phyloP scores from a whole-genome alignment of 2,888 invertebrate species.

The Tenthredo distinguenda region DNA sequence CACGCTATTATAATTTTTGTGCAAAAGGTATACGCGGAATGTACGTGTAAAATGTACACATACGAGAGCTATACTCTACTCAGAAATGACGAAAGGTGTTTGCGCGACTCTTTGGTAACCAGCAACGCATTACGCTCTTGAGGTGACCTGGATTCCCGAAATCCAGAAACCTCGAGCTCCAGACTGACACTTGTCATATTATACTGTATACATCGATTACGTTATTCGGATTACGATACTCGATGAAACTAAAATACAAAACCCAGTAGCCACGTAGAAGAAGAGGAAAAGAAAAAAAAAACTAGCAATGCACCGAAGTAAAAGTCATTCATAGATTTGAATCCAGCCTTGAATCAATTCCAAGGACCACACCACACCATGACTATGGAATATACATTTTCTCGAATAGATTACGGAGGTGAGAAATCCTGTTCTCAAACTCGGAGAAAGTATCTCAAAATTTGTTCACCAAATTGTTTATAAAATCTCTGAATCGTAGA shows the following conservation, averaged over 20 bases:
- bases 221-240: not conserved
- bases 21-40: not conserved
- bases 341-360: not conserved
- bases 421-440: not conserved
- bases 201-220: not conserved
- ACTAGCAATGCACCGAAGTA: slow-evolving; percentile 2
- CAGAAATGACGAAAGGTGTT: slow-evolving; percentile 68
- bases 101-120: slow-evolving; percentile 71
- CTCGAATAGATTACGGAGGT: not conserved
- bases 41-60: not conserved
- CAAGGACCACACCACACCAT: not conserved
- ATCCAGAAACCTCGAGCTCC: slow-evolving; percentile 29
- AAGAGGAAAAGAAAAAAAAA: not conserved
- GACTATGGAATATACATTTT: not conserved
- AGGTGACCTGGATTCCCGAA: slow-evolving; percentile 63
- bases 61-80: not conserved
- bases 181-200: not conserved
- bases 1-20: not conserved
- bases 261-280: not conserved
- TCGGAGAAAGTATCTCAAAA: not conserved
- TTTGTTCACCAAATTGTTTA: not conserved
- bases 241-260: not conserved
- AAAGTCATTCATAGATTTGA: not conserved
- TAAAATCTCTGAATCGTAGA: too few species aligned
- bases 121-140: slow-evolving; percentile 73